phyloP scores from a whole-genome alignment of 2,888 invertebrate genomes.

The Tanypteryx hageni region DNA sequence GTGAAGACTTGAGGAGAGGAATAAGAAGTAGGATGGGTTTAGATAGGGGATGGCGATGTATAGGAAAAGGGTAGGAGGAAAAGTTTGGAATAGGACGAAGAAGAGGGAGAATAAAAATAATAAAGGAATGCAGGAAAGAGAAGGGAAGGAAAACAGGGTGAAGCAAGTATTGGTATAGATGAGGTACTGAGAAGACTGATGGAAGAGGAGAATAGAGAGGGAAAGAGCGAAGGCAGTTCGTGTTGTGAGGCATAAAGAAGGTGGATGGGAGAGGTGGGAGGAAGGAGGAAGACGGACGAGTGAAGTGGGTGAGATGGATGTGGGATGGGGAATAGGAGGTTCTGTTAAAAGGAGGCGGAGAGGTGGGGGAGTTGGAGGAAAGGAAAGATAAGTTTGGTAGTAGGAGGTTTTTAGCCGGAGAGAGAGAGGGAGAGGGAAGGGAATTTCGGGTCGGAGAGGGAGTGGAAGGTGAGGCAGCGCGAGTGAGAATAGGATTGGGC shows the following conservation, averaged over 20 bases:
- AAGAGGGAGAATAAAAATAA: not conserved
- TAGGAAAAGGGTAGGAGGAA: not conserved
- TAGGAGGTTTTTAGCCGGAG: not conserved
- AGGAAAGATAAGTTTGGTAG: not conserved
- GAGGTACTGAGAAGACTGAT: not conserved
- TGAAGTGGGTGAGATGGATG: slow-evolving; percentile 66
- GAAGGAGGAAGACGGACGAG: slow-evolving; percentile 66
- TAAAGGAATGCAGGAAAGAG: not conserved
- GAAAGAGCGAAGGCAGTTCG: slow-evolving; percentile 65
- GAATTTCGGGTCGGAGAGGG: slow-evolving; percentile 4
- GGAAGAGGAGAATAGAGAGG: slow-evolving; percentile 66
- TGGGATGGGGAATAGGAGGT: slow-evolving; percentile 39
- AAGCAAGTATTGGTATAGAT: not conserved
- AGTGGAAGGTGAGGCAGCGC: not conserved
- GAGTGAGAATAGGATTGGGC: slow-evolving; percentile 73
- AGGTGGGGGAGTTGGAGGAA: not conserved
- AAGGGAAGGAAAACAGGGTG: not conserved
- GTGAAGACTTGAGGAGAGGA: not conserved
- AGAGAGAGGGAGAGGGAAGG: not conserved
- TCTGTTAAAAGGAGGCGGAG: slow-evolving; percentile 34
- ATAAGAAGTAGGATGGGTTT: not conserved
- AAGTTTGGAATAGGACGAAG: not conserved
- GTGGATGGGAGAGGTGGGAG: slow-evolving; percentile 66
- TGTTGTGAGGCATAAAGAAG: slow-evolving; percentile 65
- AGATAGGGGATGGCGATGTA: not conserved